A percentile compares a stretch with the other conserved stretches of the same genome.
Conservation (phyloP, 92 coral and sea anemone genomes). For the Actinostola sp. region DNA sequence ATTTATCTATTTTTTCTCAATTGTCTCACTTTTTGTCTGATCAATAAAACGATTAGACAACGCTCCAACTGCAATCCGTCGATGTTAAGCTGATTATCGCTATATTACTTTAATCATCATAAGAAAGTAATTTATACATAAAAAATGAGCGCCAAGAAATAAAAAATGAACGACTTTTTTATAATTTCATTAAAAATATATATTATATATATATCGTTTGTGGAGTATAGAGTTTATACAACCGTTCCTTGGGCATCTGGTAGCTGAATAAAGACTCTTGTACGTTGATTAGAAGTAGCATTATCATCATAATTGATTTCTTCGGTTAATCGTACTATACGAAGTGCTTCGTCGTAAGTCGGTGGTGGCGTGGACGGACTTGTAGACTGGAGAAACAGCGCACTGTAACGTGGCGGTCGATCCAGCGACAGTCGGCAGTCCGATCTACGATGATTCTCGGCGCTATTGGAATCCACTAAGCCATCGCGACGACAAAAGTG, state of each 20-base stretch:
- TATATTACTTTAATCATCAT: no score
- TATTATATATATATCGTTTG: background rate
- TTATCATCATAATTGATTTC: background rate
- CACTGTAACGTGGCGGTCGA: conserved; percentile 41
- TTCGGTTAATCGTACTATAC: conserved; percentile 22
- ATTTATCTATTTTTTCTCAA: no score
- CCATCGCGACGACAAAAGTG: conserved; percentile 13
- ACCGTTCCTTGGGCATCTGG: conserved; percentile 4
- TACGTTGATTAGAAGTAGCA: background rate
- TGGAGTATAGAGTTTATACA: no score
- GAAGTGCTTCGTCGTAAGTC: conserved; percentile 43
- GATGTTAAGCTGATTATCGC: no score
- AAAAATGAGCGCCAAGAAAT: no score
- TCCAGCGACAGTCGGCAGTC: conserved; percentile 32
- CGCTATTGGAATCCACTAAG: background rate
- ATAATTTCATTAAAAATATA: no score
- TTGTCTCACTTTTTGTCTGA: no score
- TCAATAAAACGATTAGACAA: no score
- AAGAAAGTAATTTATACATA: no score
- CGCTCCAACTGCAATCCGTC: no score
- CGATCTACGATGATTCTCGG: conserved; percentile 10
- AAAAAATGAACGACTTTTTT: no score
- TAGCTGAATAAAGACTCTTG: conserved; percentile 11
- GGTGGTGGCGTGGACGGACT: conserved; percentile 41
- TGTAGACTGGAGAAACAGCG: conserved; percentile 14